Evolutionary conservation across 2,797 vertebrate species (phyloP).

Genomic region (Salmo trutta): DNA sequence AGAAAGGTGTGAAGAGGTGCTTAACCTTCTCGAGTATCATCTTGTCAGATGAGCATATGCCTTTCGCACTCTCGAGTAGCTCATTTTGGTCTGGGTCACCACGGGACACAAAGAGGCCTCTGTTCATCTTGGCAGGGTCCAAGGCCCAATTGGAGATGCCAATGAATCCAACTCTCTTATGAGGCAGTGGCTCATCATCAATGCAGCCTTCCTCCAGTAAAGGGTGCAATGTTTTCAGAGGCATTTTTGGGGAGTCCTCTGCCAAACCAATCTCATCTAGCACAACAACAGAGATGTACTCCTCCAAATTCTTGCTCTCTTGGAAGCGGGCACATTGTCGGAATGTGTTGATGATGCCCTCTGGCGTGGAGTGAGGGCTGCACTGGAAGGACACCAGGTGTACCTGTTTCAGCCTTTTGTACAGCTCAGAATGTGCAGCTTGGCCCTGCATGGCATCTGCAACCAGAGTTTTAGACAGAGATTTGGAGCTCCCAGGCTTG

Average conservation of each 20-base stretch:
- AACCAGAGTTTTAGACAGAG: slow-evolving; percentile 94
- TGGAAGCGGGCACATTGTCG: slow-evolving; percentile 95
- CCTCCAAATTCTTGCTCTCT: slow-evolving; percentile 89
- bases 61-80: slow-evolving; percentile 86
- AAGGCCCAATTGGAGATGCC: slow-evolving; percentile 98
- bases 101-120: slow-evolving; percentile 94
- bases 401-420: slow-evolving; percentile 87
- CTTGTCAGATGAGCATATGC: slow-evolving; percentile 86
- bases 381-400: slow-evolving; percentile 97
- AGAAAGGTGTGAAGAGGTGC: slow-evolving; percentile 82
- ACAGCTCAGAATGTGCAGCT: slow-evolving; percentile 86
- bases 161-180: slow-evolving; percentile 95
- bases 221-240: slow-evolving; percentile 93
- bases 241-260: slow-evolving; percentile 96
- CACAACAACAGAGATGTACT: slow-evolving; percentile 94
- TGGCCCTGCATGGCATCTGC: slow-evolving; percentile 96
- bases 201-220: slow-evolving; percentile 95
- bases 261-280: slow-evolving; percentile 96
- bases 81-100: slow-evolving; percentile 84
- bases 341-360: slow-evolving; percentile 95
- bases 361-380: slow-evolving; percentile 95
- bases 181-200: slow-evolving; percentile 87
- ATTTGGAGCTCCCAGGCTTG: slow-evolving; percentile 97
- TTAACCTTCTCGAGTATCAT: slow-evolving; percentile 80
- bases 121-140: slow-evolving; percentile 98